Evolutionary conservation across 2,113 vertebrate genomes (phyloP), one percentile per base, ranked within the genome.

Genomic region (Hipposideros armiger): DNA sequence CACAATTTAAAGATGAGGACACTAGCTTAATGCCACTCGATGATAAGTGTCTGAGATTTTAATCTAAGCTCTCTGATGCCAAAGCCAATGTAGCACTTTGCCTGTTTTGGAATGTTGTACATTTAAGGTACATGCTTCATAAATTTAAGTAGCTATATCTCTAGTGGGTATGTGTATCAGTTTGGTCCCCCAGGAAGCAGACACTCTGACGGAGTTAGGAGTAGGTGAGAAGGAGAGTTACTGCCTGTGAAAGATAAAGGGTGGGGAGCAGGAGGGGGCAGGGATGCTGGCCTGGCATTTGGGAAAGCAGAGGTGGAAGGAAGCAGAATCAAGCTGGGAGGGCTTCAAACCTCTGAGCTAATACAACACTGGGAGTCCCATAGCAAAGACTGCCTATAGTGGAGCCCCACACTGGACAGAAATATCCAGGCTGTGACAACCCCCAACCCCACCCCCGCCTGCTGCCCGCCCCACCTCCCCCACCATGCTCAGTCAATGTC

Each of bases 31-130:
- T 11, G 13, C 9, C 20, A 73, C 45, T 73, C 0, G 22, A 16
- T 78, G 26, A 28, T 78, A 90, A 72, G 36, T 47, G 24, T 28
- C 40, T 91, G 16, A n/a, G 17, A 87, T 81, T 93, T 94, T 90
- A 67, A 76, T 85, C 80, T 64, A 5, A 72, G 14, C 42, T 83
- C 20, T 62, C 32, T 52, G 67, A 81, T 64, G 76, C 67, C 76
- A 87, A 92, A 62, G 30, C 17, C 52, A 56, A 19, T 22, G 19
- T 5, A 77, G 78, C 13, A 84, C 28, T 50, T 74, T 28, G 69
- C 6, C 24, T 90, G 45, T 72, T 87, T 72, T 36, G 80, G 54
- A 20, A 83, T 40, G 22, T 13, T 84, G 45, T 42, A 40, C 4
- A 22, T 60, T 81, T 84, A 54, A 20, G 24, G 11, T 50, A 56